Evolutionary conservation across 2,888 invertebrate species (phyloP), one percentile per base, ranked within the genome.

Genomic region (Homarus gammarus): DNA sequence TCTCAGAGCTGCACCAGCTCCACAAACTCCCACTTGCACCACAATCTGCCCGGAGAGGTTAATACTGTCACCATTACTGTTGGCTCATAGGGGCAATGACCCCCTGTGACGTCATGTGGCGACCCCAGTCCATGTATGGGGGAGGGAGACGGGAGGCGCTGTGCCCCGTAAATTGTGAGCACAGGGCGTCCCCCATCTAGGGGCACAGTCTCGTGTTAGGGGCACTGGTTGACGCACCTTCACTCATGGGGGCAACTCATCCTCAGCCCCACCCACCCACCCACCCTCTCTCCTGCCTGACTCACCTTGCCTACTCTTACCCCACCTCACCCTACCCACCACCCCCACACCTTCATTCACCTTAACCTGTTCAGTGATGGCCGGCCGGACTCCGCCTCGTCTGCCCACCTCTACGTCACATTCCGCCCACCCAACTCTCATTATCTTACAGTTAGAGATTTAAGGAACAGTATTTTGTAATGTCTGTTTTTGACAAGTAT

Each of bases 81-180:
- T 27, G 77, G 77, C 49, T 27, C 10, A 44, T 68, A 79, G 31
- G 49, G 49, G 31, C 44, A 38, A 56, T 22, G 85, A 78, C 84
- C 84, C 49, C 36, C 18, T 38, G 56, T 84, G 73, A 75, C 84
- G 56, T 84, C 84, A 75, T 84, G 38, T 84, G 77, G 27, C 22
- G 51, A 18, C 40, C 12, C 8, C 38, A 18, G 40, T 2, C 38
- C 36, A 36, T 18, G 33, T 15, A 22, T 51, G 31, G 77, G 44
- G 77, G 44, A 51, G 27, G 51, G 49, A 12, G 77, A 51, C 15
- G 77, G 75, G 40, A n/a, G 12, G 51, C 49, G 33, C 5, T 44
- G 27, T 15, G 77, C 27, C n/a, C 2, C 44, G 3, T 31, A 10
- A 27, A 40, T 75, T 10, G 2, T 15, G 27, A 36, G 8, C 12